phyloP scores from a whole-genome alignment of 1,140 invertebrate genomes.

The Calliopsis andreniformis region DNA sequence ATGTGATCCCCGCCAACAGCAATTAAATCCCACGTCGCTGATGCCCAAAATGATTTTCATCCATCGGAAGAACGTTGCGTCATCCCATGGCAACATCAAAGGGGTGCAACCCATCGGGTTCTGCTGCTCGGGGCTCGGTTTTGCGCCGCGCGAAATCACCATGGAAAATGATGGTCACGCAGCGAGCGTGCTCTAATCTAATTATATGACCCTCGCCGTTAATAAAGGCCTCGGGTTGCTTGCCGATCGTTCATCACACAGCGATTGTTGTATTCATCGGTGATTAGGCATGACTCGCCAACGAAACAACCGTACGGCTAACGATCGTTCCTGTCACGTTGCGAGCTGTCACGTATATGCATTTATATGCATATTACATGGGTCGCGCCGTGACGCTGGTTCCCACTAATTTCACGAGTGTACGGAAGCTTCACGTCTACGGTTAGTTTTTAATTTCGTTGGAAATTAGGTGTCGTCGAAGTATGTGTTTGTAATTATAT shows the following conservation, averaged over 20 bases:
- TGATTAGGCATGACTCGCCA: conserved; percentile 67
- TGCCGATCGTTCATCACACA: conserved; percentile 68
- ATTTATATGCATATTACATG: conserved; percentile 61
- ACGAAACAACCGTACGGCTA: conserved; percentile 66
- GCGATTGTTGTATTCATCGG: conserved; percentile 70
- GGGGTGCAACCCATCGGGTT: conserved; percentile 27
- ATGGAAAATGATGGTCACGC: conserved; percentile 62
- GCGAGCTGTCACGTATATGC: conserved; percentile 52
- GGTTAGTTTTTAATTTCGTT: conserved; percentile 27
- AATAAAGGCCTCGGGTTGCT: conserved; percentile 62
- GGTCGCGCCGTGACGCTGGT: conserved; percentile 26
- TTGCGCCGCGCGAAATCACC: conserved; percentile 54
- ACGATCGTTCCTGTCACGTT: conserved; percentile 62
- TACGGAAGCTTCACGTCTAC: background rate
- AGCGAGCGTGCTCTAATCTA: conserved; percentile 59
- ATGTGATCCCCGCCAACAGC: conserved; percentile 29
- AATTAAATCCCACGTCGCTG: conserved; percentile 54
- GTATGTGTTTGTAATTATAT: background rate
- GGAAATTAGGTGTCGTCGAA: background rate
- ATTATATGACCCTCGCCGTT: conserved; percentile 62
- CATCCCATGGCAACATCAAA: conserved; percentile 56
- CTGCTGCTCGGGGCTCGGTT: conserved; percentile 14
- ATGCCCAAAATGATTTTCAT: conserved; percentile 58
- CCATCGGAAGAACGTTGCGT: conserved; percentile 48
- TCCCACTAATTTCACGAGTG: conserved; percentile 40